Conservation (phyloP, 2,113 vertebrate genomes). For the Harpagus bidentatus region DNA sequence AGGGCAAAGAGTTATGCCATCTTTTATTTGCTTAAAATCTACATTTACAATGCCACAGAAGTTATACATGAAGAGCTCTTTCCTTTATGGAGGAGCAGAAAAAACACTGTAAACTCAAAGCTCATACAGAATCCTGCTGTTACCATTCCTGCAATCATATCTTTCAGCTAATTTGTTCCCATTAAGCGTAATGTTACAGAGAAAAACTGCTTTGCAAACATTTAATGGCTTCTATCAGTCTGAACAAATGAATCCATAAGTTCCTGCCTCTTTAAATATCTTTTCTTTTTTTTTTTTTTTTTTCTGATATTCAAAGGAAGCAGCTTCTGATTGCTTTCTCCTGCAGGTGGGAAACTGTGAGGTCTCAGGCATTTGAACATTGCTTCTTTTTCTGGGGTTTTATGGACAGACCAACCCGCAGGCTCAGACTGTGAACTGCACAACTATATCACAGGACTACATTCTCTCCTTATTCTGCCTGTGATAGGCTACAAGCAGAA, state of each 20-base stretch:
- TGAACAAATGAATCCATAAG: conserved; percentile 2
- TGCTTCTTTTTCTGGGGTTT: neutral
- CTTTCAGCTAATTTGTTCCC: conserved; percentile 26
- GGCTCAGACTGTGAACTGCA: neutral
- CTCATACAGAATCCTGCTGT: conserved; percentile 21
- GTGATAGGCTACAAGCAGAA: neutral
- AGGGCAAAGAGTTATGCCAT: neutral
- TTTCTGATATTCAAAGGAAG: neutral
- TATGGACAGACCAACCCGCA: neutral
- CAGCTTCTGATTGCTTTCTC: neutral
- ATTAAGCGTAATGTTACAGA: conserved; percentile 35
- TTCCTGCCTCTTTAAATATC: neutral
- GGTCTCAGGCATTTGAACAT: neutral
- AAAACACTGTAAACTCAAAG: neutral
- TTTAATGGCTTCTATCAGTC: conserved; percentile 22
- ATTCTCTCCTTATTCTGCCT: neutral
- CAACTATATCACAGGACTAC: neutral
- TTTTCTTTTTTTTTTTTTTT: neutral
- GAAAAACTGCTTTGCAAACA: conserved; percentile 32
- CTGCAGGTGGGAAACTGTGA: neutral
- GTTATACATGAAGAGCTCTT: neutral
- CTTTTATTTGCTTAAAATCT: neutral
- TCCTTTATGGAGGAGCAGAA: neutral
- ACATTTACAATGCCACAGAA: neutral
- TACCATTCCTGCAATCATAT: neutral